Percentiles rank a stretch among this genome's conserved stretches.
Evolutionary conservation across 2,113 vertebrate genomes (phyloP).

Genomic region (chimpanzee (Pan troglodytes)): DNA sequence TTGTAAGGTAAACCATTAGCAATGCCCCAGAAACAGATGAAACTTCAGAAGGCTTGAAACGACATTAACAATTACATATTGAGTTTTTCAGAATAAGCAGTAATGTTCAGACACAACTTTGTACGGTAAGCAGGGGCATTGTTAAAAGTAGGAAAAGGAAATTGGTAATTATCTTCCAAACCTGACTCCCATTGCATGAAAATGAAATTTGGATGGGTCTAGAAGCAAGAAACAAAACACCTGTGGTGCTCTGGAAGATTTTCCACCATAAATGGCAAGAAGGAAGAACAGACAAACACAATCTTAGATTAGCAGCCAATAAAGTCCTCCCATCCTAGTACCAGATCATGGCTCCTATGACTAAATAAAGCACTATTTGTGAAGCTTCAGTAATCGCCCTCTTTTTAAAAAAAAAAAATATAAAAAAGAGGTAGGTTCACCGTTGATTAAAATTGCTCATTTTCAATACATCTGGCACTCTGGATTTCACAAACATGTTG

Average conservation of each 20-base stretch:
- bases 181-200: neutral
- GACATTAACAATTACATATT: constrained; percentile 12
- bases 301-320: constrained; percentile 58
- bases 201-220: neutral
- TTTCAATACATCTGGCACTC: neutral
- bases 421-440: neutral
- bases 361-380: constrained; percentile 63
- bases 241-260: neutral
- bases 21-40: constrained; percentile 7
- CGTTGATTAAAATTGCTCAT: constrained; percentile 2
- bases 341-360: neutral
- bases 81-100: constrained; percentile 1
- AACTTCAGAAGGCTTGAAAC: constrained; percentile 15
- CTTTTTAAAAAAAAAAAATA: neutral
- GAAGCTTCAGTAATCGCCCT: neutral
- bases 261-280: constrained; percentile 66
- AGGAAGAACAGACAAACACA: constrained; percentile 37
- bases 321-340: neutral
- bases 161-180: constrained; percentile 13
- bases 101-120: neutral
- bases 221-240: constrained; percentile 47
- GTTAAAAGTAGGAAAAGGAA: neutral
- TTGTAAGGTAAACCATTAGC: constrained; percentile 4
- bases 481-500: neutral
- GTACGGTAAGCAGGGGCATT: neutral